phyloP scores from a whole-genome alignment of 2,888 invertebrate genomes.

The Aspidiotus rigidus region DNA sequence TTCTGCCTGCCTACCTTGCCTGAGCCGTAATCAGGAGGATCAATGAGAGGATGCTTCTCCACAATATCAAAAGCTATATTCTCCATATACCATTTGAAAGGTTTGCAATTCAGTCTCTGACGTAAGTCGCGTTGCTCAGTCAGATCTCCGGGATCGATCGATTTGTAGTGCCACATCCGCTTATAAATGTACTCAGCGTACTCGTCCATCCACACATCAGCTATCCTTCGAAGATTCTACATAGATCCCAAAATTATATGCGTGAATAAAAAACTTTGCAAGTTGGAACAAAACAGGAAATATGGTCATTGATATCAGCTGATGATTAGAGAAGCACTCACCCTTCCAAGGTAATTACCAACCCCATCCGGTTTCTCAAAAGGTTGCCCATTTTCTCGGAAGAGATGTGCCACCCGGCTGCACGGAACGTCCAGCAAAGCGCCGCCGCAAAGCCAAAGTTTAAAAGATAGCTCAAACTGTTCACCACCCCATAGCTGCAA shows the following conservation, averaged over 20 bases:
- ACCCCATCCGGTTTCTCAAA: conserved; percentile 70
- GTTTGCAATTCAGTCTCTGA: conserved; percentile 66
- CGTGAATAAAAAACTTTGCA: no score
- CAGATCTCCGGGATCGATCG: conserved; percentile 73
- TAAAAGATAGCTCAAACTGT: conserved; percentile 95
- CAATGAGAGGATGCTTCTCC: conserved; percentile 75
- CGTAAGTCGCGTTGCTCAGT: conserved; percentile 65
- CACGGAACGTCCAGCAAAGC: conserved; percentile 85
- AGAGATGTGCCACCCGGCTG: conserved; percentile 84
- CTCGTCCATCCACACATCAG: conserved; percentile 98
- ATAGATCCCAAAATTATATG: conserved; percentile 17
- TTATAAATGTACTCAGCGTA: conserved; percentile 78
- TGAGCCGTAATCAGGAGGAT: conserved; percentile 70
- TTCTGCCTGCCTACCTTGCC: conserved; percentile 53
- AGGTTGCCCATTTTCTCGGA: conserved; percentile 61
- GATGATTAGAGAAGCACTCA: no score
- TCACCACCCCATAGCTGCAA: conserved; percentile 97
- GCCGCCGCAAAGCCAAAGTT: conserved; percentile 94
- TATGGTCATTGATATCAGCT: no score
- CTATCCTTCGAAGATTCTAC: conserved; percentile 83
- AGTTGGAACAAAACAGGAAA: no score
- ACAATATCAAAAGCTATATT: conserved; percentile 83
- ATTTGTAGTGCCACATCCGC: conserved; percentile 61
- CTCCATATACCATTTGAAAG: conserved; percentile 92
- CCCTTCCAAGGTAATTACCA: conserved; percentile 76